Evolutionary conservation across 2,888 invertebrate genomes (phyloP).

Genomic region (Drymonia ruficornis): DNA sequence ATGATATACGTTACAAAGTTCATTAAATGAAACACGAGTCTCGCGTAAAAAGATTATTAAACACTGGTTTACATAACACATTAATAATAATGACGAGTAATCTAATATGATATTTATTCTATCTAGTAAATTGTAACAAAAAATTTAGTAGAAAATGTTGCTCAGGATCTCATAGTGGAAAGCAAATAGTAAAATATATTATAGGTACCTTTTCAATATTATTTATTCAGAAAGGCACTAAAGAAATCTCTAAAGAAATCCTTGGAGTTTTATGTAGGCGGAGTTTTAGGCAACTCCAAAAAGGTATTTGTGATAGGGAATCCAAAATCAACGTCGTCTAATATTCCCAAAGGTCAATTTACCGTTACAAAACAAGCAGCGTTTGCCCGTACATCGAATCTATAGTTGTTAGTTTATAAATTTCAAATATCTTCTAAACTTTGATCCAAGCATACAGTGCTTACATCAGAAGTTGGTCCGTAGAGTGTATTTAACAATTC

Average conservation of each 20-base stretch:
- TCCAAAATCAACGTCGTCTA: background rate
- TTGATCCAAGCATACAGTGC: background rate
- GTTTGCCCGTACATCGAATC: background rate
- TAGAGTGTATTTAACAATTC: conserved; percentile 7
- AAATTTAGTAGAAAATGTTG: no score
- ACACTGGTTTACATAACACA: no score
- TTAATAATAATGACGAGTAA: no score
- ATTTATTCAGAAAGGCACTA: background rate
- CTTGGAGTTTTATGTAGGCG: no score
- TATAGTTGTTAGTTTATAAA: background rate
- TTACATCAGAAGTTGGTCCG: background rate
- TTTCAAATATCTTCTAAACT: background rate
- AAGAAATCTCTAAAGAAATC: background rate
- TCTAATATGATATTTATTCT: no score
- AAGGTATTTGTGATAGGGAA: background rate
- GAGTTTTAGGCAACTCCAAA: background rate
- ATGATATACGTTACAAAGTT: background rate
- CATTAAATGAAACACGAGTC: background rate
- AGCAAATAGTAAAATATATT: background rate
- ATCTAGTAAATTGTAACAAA: no score
- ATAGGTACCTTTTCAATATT: background rate
- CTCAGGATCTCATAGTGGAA: no score
- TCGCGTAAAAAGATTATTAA: background rate
- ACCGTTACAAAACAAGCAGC: background rate
- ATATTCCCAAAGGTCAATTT: background rate